phyloP scores from a whole-genome alignment of 2,888 invertebrate species.

The Scaptomyza caliginosa region DNA sequence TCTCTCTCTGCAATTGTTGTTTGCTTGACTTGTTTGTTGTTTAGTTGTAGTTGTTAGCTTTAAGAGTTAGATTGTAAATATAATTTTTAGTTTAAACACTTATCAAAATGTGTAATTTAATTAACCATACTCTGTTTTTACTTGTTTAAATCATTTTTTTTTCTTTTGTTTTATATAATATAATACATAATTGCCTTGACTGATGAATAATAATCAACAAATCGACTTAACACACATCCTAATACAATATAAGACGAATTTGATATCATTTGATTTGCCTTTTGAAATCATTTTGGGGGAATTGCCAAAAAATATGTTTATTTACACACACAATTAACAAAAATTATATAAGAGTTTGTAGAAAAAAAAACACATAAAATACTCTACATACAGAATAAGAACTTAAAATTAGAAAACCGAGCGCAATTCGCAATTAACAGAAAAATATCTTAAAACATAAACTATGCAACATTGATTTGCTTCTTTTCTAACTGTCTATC shows the following conservation, averaged over 20 bases:
- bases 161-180: conserved; percentile 54
- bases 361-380: conserved; percentile 31
- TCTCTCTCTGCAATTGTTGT: conserved; percentile 31
- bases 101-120: conserved; percentile 35
- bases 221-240: conserved; percentile 57
- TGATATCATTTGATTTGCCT: conserved; percentile 51
- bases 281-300: conserved; percentile 32
- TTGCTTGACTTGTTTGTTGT: conserved; percentile 20
- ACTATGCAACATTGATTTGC: conserved; percentile 41
- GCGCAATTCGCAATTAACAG: conserved; percentile 61
- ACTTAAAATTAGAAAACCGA: conserved; percentile 70
- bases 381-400: conserved; percentile 48
- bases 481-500: background rate
- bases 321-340: conserved; percentile 72
- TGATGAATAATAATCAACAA: conserved; percentile 50
- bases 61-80: conserved; percentile 25
- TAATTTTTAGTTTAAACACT: conserved; percentile 33
- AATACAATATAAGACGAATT: conserved; percentile 56
- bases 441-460: conserved; percentile 34
- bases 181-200: conserved; percentile 72
- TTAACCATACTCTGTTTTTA: conserved; percentile 28
- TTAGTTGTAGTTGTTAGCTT: conserved; percentile 16
- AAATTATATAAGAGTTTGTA: conserved; percentile 10
- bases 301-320: conserved; percentile 39
- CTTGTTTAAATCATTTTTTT: background rate